Base-by-base conservation (phyloP, 2,888 invertebrate species). In the Drosophila pseudotalamancana region DNA sequence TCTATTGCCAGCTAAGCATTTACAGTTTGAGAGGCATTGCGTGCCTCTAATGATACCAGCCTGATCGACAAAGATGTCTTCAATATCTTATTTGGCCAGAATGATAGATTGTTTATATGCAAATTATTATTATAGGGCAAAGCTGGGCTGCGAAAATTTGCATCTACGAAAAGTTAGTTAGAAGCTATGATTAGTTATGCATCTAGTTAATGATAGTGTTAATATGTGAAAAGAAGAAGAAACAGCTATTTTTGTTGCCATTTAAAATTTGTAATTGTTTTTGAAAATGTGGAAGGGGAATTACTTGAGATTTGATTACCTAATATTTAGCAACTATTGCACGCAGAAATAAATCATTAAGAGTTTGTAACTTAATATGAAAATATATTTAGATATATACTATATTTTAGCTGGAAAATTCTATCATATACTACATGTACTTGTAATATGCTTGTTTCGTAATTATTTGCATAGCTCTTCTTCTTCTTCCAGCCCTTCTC, bases 21-120 rank as follows among this genome's bases (percentile, higher is more conserved):
- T 82, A 81, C 81, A 85, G 81, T 82, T 85, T 76, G 40, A 59
- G 54, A 78, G 62, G 71, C 73, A 62, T 78, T 85, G 85, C 81
- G 82, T 81, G 85, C 56, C 43, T 64, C 55, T 81, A 81, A 81
- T 71, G 82, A 78, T 61, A 59, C 46, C 63, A 59, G 12, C 11
- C 39, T 25, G 45, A 37, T 23, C 56, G 50, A 50, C 60, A 60
- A 50, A 49, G 45, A 68, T 60, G 48, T 67, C 40, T 67, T 70
- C 60, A 62, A 71, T 73, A 60, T 46, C 25, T 46, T 16, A 6
- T 16, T 32, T 23, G 8, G 5, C 16, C 12, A 45, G 25, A 48
- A 50, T 46, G 64, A 71, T 42, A 42, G 57, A 49, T 45, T 45
- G 19, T 37, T 53, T n/a, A n/a, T n/a, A n/a, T n/a, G n/a, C n/a